Evolutionary conservation across 2,797 vertebrate genomes (phyloP).

Genomic region (Lindbergichthys nudifrons): DNA sequence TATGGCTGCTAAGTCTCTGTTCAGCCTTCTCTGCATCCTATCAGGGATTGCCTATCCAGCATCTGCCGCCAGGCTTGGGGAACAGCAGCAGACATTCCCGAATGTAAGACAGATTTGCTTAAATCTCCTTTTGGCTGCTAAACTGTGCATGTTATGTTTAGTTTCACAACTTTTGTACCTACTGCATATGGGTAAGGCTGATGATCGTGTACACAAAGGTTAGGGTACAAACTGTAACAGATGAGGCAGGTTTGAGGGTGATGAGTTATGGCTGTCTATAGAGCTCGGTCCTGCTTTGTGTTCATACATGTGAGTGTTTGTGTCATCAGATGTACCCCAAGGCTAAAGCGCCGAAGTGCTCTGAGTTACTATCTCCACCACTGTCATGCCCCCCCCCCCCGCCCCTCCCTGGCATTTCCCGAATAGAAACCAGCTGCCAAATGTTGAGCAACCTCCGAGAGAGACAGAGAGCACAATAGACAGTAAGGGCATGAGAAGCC

Average conservation of each 20-base stretch:
- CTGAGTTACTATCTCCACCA: slow-evolving; percentile 52
- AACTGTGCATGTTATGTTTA: neutral
- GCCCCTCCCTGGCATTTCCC: slow-evolving; percentile 53
- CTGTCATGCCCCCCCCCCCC: slow-evolving; percentile 58
- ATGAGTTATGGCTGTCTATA: slow-evolving; percentile 6
- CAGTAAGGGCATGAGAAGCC: slow-evolving; percentile 43
- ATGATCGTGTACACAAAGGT: neutral
- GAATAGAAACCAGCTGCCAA: slow-evolving; percentile 77
- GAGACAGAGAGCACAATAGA: slow-evolving; percentile 38
- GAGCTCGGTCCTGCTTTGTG: slow-evolving; percentile 23
- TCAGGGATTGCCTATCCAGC: slow-evolving; percentile 56
- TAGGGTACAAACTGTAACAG: slow-evolving; percentile 3
- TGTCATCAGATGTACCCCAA: slow-evolving; percentile 39
- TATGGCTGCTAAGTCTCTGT: slow-evolving; percentile 77
- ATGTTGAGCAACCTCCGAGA: slow-evolving; percentile 61
- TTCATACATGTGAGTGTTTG: slow-evolving; percentile 33
- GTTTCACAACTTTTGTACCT: slow-evolving; percentile 3
- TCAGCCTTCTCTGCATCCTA: slow-evolving; percentile 75
- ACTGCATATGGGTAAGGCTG: neutral
- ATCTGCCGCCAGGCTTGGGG: slow-evolving; percentile 59
- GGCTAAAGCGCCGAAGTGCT: slow-evolving; percentile 38
- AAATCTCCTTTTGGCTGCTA: slow-evolving; percentile 1
- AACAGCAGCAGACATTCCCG: slow-evolving; percentile 62
- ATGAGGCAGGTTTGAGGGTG: slow-evolving; percentile 3
- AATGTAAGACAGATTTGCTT: slow-evolving; percentile 71